A percentile compares a stretch with the other conserved stretches of the same genome.
Conservation (phyloP, 2,797 vertebrate genomes). For the Bradypodion pumilum region DNA sequence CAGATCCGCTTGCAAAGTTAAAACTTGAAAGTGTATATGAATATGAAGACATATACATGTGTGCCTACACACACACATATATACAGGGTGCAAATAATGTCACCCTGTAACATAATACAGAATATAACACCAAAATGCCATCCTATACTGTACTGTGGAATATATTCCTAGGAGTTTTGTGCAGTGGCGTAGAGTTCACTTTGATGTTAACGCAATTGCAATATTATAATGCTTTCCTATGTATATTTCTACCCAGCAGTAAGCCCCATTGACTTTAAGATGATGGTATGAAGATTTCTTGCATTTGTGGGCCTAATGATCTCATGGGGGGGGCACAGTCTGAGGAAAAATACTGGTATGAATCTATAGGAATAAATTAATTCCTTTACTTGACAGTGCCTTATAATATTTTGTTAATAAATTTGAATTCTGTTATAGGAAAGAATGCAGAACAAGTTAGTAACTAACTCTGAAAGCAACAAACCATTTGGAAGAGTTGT, state of each 20-base stretch:
- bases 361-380: too few relatives aligned
- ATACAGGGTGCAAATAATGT: too few relatives aligned
- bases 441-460: neutral
- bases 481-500: slow-evolving; percentile 2
- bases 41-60: too few relatives aligned
- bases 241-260: neutral
- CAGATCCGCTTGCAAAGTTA: too few relatives aligned
- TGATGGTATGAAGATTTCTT: neutral
- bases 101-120: neutral
- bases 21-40: too few relatives aligned
- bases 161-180: neutral
- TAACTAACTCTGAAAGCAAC: neutral
- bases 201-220: neutral
- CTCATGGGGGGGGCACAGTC: too few relatives aligned
- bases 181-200: neutral
- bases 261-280: neutral
- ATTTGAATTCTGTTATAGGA: neutral
- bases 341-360: too few relatives aligned
- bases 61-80: too few relatives aligned
- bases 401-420: neutral
- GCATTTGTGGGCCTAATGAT: too few relatives aligned
- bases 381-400: too few relatives aligned
- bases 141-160: neutral
- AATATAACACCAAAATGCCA: neutral
- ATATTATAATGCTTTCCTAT: neutral